These are phyloP conservation scores for Enoplosus armatus DNA, from an alignment of 2,797 vertebrate genomes.

Conservation along the genomic window DNA sequence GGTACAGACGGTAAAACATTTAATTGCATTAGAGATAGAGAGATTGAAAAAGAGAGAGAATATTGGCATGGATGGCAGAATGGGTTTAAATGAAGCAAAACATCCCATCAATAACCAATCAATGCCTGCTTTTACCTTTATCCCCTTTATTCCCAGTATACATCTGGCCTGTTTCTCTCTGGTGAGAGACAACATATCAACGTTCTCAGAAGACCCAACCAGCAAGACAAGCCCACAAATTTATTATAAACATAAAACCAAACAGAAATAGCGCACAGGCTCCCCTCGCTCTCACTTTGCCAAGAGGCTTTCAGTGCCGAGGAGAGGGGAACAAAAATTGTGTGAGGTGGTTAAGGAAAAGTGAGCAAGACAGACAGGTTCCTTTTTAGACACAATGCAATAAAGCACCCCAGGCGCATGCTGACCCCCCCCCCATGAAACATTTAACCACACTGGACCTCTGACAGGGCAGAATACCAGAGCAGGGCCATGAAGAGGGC, in stretches of 20 bases:
- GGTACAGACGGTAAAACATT: slow-evolving; percentile 51
- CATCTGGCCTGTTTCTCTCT: slow-evolving; percentile 37
- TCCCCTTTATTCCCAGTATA: slow-evolving; percentile 4
- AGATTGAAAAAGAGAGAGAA: slow-evolving; percentile 18
- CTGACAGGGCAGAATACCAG: slow-evolving; percentile 60
- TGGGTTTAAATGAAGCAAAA: slow-evolving; percentile 56
- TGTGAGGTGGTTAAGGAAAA: slow-evolving; percentile 49
- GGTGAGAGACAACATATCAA: slow-evolving; percentile 49
- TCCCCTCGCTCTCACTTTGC: slow-evolving; percentile 40
- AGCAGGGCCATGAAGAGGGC: slow-evolving; percentile 29
- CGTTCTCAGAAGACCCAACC: slow-evolving; percentile 37
- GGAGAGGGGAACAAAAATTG: neutral
- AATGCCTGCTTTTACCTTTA: slow-evolving; percentile 40
- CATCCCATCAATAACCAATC: slow-evolving; percentile 59
- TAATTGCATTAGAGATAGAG: slow-evolving; percentile 20
- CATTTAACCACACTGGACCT: slow-evolving; percentile 50
- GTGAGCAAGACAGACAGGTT: slow-evolving; percentile 62
- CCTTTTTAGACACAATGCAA: slow-evolving; percentile 68
- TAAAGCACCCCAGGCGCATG: slow-evolving; percentile 33
- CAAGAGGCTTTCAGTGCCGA: slow-evolving; percentile 38
- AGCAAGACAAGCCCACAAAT: slow-evolving; percentile 49
- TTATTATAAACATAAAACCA: slow-evolving; percentile 72
- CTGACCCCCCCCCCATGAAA: slow-evolving; percentile 20
- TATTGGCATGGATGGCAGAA: slow-evolving; percentile 26
- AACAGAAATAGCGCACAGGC: slow-evolving; percentile 68